Conservation (phyloP, 2,113 vertebrate genomes). For the Cacatua alba region DNA sequence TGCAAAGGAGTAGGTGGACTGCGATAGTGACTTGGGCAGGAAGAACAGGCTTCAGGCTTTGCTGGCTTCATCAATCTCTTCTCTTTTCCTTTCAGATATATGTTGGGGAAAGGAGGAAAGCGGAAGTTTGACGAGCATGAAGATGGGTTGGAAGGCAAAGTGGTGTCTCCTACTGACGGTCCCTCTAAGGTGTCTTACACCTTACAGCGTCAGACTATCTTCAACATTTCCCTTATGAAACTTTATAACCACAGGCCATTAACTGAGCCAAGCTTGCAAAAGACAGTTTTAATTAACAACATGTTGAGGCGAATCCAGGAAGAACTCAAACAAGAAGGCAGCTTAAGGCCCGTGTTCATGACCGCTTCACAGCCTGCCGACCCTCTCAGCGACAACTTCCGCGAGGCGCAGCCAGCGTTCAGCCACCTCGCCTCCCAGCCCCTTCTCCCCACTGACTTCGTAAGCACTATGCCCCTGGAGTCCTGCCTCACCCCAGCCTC, state of each 20-base stretch:
- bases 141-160: slow-evolving; percentile 99
- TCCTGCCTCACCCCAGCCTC: slow-evolving; percentile 96
- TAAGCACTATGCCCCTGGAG: slow-evolving; percentile 79
- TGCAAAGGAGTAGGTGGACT: background rate
- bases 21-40: accelerated
- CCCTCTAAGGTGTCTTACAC: slow-evolving; percentile 98
- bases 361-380: slow-evolving; percentile 84
- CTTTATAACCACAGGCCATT: slow-evolving; percentile 94
- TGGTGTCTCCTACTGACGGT: slow-evolving; percentile 85
- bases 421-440: slow-evolving; percentile 67
- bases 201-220: slow-evolving; percentile 98
- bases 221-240: slow-evolving; percentile 99
- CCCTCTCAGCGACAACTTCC: slow-evolving; percentile 84
- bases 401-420: slow-evolving; percentile 87
- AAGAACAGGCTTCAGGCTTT: background rate
- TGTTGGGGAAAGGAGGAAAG: slow-evolving; percentile 99
- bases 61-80: background rate
- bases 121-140: slow-evolving; percentile 99
- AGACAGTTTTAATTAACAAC: slow-evolving; percentile 98
- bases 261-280: slow-evolving; percentile 92
- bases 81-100: slow-evolving; percentile 88
- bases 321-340: slow-evolving; percentile 94
- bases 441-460: slow-evolving; percentile 69
- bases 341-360: slow-evolving; percentile 85
- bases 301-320: slow-evolving; percentile 98